phyloP scores from a whole-genome alignment of 2,888 invertebrate species.

The Oscheius sp. region DNA sequence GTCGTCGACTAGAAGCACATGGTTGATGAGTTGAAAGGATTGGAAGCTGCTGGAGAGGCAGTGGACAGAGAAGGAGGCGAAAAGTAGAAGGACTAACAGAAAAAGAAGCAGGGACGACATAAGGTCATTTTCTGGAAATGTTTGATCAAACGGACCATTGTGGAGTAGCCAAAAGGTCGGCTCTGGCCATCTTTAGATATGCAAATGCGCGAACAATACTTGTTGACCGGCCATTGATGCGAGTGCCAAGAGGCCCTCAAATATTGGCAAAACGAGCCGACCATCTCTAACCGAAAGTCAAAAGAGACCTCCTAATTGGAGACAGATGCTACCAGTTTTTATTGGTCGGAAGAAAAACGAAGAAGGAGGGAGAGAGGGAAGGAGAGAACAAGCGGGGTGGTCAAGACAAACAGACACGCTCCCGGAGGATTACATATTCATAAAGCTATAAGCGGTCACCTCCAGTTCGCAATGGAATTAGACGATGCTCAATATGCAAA shows the following conservation, averaged over 20 bases:
- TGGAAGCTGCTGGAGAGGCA: constrained; percentile 9
- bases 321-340: not conserved
- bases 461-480: constrained; percentile 12
- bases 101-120: constrained; percentile 17
- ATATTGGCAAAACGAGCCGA: constrained; percentile 27
- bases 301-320: constrained; percentile 10
- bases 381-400: not conserved
- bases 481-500: constrained; percentile 35
- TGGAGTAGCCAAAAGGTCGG: constrained; percentile 29
- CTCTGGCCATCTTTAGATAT: constrained; percentile 30
- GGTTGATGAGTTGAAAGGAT: constrained; percentile 24
- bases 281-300: constrained; percentile 1
- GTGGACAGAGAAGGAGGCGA: not conserved
- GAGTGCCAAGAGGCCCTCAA: constrained; percentile 32
- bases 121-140: constrained; percentile 21
- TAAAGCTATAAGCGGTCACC: constrained; percentile 24
- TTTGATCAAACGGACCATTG: not conserved
- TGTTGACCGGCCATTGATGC: constrained; percentile 28
- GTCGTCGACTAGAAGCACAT: constrained; percentile 26
- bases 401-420: not conserved
- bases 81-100: constrained; percentile 2
- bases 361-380: not conserved
- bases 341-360: not conserved
- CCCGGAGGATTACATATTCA: constrained; percentile 36
- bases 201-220: constrained; percentile 36